phyloP scores from a whole-genome alignment of 92 coral and sea anemone genomes.

The Parazoanthus atlanticus region DNA sequence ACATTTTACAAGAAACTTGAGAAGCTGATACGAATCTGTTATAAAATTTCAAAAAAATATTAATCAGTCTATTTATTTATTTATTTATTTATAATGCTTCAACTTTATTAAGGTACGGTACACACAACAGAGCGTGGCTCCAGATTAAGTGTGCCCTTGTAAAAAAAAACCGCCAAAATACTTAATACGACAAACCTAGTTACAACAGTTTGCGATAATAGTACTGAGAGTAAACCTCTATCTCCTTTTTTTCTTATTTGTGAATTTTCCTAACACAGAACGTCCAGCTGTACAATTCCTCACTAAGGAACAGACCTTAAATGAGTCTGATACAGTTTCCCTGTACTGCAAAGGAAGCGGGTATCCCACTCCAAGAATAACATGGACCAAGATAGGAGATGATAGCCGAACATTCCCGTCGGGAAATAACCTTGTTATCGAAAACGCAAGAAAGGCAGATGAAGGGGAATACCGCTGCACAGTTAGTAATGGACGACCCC shows the following conservation, averaged over 20 bases:
- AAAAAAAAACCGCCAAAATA: no score
- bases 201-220: no score
- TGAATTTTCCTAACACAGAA: background rate
- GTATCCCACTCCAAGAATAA: constrained; percentile 53
- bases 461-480: constrained; percentile 75
- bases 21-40: no score
- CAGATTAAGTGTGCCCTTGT: no score
- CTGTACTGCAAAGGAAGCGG: constrained; percentile 62
- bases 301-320: constrained; percentile 18
- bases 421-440: constrained; percentile 35
- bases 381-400: constrained; percentile 52
- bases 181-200: no score
- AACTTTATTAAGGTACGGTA: no score
- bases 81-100: no score
- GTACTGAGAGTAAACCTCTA: background rate
- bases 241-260: background rate
- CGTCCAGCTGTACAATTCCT: background rate
- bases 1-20: no score
- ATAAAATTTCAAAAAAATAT: no score
- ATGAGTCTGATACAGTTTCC: constrained; percentile 52
- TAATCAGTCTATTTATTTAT: no score
- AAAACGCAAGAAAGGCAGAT: constrained; percentile 46
- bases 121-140: no score
- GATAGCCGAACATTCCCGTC: constrained; percentile 26
- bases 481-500: constrained; percentile 71